Conservation (phyloP, 2,797 vertebrate species). For the Emydoidea blandingii region DNA sequence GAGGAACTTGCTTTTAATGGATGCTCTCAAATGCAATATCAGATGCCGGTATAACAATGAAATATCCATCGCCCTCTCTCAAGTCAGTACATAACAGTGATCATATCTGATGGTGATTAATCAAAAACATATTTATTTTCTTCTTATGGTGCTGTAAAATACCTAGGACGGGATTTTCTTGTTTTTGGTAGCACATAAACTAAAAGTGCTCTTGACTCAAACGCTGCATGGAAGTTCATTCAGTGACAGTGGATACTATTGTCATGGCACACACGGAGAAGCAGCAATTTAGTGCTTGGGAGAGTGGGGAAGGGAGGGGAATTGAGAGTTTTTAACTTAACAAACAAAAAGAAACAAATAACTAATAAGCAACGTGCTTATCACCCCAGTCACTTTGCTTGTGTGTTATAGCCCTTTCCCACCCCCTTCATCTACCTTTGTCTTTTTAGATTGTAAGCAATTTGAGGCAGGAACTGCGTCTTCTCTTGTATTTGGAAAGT, state of each 20-base stretch:
- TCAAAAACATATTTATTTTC: neutral
- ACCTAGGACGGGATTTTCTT: accelerated
- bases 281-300: neutral
- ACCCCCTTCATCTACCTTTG: neutral
- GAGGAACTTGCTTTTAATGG: neutral
- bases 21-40: neutral
- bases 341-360: slow-evolving; percentile 12
- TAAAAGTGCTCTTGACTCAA: neutral
- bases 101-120: neutral
- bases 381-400: neutral
- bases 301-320: neutral
- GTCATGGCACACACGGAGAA: neutral
- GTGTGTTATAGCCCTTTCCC: neutral
- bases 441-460: neutral
- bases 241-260: neutral
- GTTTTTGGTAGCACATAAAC: neutral
- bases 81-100: neutral
- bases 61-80: neutral
- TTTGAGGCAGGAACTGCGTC: neutral
- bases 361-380: neutral
- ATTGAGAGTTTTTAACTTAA: neutral
- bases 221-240: neutral
- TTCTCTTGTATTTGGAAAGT: neutral
- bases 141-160: neutral
- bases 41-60: neutral